A percentile compares a stretch with the other conserved stretches of the same genome.
phyloP scores from a whole-genome alignment of 1,140 invertebrate genomes.

The Achroia grisella region DNA sequence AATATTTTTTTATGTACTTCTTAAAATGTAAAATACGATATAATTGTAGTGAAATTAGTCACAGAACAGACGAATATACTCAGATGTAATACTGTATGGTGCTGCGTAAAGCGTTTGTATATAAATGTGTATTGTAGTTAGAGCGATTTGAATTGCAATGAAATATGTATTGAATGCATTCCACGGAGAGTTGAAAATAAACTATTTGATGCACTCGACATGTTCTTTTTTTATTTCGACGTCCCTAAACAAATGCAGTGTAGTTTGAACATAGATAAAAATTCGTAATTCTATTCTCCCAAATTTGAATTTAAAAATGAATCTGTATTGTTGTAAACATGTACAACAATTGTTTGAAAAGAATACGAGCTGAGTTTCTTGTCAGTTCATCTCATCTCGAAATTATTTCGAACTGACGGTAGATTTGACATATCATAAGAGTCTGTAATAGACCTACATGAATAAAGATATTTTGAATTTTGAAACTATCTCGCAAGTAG shows the following conservation, averaged over 20 bases:
- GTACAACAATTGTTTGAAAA: no score
- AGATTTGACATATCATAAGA: no score
- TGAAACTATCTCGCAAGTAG: no score
- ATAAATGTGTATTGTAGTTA: slow-evolving; percentile 50
- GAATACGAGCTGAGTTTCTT: no score
- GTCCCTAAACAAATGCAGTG: neutral
- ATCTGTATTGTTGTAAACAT: no score
- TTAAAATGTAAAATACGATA: no score
- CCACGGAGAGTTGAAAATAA: slow-evolving; percentile 63
- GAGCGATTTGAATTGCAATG: slow-evolving; percentile 38
- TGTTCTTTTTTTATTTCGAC: neutral
- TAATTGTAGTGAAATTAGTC: slow-evolving; percentile 46
- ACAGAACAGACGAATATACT: slow-evolving; percentile 38
- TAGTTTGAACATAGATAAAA: neutral
- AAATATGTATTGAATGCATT: slow-evolving; percentile 47
- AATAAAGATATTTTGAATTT: no score
- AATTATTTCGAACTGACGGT: no score
- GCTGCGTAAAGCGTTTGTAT: slow-evolving; percentile 37
- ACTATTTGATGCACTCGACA: slow-evolving; percentile 59
- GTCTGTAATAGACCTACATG: no score
- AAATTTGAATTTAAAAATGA: no score
- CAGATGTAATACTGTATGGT: slow-evolving; percentile 44
- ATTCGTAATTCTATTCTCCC: no score
- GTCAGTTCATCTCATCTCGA: no score
- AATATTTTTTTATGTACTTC: slow-evolving; percentile 28